Evolutionary conservation across 2,113 vertebrate species (phyloP).

Genomic region (Heliornis fulica): DNA sequence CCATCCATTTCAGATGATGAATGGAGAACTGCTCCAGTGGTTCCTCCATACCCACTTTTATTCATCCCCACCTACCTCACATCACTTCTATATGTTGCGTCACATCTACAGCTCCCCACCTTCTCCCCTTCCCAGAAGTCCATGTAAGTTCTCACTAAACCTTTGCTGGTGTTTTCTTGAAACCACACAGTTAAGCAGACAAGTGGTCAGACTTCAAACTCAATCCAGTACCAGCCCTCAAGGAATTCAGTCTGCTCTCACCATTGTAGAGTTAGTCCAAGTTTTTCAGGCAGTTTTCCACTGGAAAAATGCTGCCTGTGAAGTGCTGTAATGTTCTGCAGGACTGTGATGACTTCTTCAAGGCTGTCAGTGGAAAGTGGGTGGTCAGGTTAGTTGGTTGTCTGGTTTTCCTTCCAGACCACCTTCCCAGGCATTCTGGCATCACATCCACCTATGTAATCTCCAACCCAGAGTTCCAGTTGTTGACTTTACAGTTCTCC

Average conservation of each 20-base stretch:
- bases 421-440: not conserved
- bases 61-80: not conserved
- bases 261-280: not conserved
- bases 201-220: not conserved
- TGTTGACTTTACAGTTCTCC: not conserved
- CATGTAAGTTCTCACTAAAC: not conserved
- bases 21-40: not conserved
- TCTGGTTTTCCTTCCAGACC: not conserved
- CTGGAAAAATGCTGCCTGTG: not conserved
- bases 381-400: not conserved
- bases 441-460: not conserved
- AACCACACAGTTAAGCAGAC: rapidly evolving
- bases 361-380: not conserved
- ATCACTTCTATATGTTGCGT: not conserved
- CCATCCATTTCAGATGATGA: not conserved
- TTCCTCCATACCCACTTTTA: not conserved
- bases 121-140: not conserved
- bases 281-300: not conserved
- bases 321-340: not conserved
- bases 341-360: not conserved
- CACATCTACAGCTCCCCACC: not conserved
- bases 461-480: not conserved
- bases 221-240: not conserved
- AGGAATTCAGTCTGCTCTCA: not conserved
- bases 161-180: not conserved